Evolutionary conservation across 35 echinoderm and acorn worm species (phyloP).

Genomic region (Holothuria glaberrima): DNA sequence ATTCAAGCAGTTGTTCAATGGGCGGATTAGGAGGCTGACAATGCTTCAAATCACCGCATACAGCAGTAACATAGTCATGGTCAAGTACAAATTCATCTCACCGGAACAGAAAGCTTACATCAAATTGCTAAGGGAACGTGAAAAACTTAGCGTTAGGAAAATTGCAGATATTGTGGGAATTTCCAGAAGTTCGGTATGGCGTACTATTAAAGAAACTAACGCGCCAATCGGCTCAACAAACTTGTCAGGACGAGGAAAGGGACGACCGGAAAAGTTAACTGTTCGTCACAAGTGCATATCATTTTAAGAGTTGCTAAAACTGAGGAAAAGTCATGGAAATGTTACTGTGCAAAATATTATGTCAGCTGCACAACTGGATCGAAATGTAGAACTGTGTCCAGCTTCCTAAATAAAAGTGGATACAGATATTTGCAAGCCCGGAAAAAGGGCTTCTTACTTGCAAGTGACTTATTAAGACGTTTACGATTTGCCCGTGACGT

Average conservation of each 20-base stretch:
- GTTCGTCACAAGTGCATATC: background rate
- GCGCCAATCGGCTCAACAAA: too few relatives aligned
- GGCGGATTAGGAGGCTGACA: background rate
- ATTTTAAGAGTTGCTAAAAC: too few relatives aligned
- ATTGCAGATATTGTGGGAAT: background rate
- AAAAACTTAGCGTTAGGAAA: background rate
- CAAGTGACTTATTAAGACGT: background rate
- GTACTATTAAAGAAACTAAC: too few relatives aligned
- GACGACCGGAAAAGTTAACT: too few relatives aligned
- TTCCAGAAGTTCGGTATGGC: background rate
- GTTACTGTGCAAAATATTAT: too few relatives aligned
- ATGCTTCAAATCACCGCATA: background rate
- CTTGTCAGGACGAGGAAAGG: too few relatives aligned
- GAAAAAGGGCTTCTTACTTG: background rate
- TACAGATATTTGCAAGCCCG: constrained; percentile 3
- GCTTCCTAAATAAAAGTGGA: background rate
- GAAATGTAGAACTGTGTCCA: background rate
- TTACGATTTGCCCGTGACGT: background rate
- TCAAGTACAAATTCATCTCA: too few relatives aligned
- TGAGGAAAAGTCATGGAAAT: too few relatives aligned
- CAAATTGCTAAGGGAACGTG: background rate
- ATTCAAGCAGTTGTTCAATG: too few relatives aligned
- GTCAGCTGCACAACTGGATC: too few relatives aligned
- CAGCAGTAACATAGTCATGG: too few relatives aligned
- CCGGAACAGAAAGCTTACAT: too few relatives aligned